These are phyloP conservation scores for Xiphophorus couchianus DNA, from an alignment of 2,113 vertebrate genomes.

Conservation along the genomic window DNA sequence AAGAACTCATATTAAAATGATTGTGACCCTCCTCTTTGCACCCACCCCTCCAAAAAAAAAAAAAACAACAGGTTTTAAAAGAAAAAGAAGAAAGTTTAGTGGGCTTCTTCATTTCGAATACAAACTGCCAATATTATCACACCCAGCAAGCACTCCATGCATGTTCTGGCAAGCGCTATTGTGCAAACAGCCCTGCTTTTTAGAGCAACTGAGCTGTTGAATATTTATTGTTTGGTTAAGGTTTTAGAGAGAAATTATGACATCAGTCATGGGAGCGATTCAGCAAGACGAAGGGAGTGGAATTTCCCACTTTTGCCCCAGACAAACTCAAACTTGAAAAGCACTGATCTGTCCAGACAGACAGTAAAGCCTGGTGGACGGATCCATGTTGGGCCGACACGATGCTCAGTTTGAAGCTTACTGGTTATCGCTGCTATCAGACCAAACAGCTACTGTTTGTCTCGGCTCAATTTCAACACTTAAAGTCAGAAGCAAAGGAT, in stretches of 20 bases:
- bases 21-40: not conserved
- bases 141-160: slow-evolving; percentile 22
- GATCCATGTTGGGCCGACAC: not conserved
- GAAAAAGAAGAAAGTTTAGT: not conserved
- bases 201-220: slow-evolving; percentile 66
- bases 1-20: not conserved
- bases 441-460: not conserved
- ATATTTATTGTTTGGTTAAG: slow-evolving; percentile 75
- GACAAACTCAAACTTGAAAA: slow-evolving; percentile 30
- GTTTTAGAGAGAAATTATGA: slow-evolving; percentile 63
- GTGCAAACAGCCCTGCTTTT: slow-evolving; percentile 68
- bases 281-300: slow-evolving; percentile 34
- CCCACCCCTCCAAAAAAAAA: not conserved
- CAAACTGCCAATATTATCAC: slow-evolving; percentile 22
- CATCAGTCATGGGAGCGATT: slow-evolving; percentile 52
- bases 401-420: not conserved
- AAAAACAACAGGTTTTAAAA: not conserved
- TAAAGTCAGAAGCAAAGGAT: too few relatives aligned
- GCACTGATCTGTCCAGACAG: slow-evolving; percentile 20
- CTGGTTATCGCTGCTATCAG: not conserved
- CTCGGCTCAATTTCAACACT: not conserved
- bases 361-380: not conserved
- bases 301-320: slow-evolving; percentile 61
- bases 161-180: slow-evolving; percentile 63
- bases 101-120: slow-evolving; percentile 23